Evolutionary conservation across 2,797 vertebrate genomes (phyloP).

Genomic region (Gadopsis marmoratus): DNA sequence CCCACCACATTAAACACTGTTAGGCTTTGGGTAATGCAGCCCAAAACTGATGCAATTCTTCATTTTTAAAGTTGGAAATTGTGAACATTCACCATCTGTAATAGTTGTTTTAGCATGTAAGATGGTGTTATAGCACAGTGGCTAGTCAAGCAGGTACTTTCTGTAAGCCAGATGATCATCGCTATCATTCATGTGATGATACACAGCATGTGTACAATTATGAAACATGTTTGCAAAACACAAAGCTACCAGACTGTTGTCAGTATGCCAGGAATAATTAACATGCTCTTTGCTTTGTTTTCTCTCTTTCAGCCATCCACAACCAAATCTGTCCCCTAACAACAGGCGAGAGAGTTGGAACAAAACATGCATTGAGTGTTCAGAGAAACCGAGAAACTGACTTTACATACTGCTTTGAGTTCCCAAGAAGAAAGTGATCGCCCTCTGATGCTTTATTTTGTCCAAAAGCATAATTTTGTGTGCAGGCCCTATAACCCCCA

Average conservation of each 20-base stretch:
- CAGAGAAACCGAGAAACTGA: background rate
- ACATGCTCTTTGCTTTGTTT: conserved; percentile 31
- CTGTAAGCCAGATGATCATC: background rate
- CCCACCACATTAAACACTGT: background rate
- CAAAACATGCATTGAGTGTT: conserved; percentile 18
- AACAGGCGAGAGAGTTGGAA: conserved; percentile 1
- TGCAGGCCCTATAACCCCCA: conserved; percentile 13
- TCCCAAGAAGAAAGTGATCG: background rate
- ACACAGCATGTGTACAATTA: conserved; percentile 11
- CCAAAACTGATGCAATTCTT: background rate
- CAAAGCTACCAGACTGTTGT: conserved; percentile 26
- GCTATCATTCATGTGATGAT: conserved; percentile 17
- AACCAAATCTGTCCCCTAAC: conserved; percentile 34
- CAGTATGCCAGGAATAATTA: conserved; percentile 28
- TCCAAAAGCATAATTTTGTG: conserved; percentile 33
- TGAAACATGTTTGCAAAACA: conserved; percentile 39
- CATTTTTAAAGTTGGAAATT: background rate
- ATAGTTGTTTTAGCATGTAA: background rate
- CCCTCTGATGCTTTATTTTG: conserved; percentile 24
- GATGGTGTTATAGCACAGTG: background rate
- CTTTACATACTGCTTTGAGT: background rate
- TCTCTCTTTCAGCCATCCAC: conserved; percentile 13
- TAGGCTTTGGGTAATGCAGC: background rate
- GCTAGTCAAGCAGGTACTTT: background rate
- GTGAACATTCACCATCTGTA: background rate